These are phyloP conservation scores for Sphenopsis melanotis DNA, from an alignment of 2,797 vertebrate genomes.

Conservation along the genomic window DNA sequence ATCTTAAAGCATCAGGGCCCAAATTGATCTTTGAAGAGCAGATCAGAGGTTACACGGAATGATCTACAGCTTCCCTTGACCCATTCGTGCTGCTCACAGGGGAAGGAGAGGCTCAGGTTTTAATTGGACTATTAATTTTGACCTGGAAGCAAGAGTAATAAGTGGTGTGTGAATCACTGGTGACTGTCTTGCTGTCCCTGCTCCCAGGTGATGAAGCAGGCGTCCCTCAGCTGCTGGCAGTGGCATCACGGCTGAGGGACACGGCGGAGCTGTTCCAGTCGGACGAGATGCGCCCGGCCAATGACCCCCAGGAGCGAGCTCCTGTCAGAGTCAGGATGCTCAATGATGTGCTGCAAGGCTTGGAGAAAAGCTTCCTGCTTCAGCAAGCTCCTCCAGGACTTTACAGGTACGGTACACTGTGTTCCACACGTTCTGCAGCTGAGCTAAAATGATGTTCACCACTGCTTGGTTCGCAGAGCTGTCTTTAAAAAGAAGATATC, in stretches of 20 bases:
- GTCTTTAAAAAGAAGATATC: not conserved
- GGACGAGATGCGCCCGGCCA: slow-evolving; percentile 92
- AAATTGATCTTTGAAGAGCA: not conserved
- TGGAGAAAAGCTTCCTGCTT: slow-evolving; percentile 89
- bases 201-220: slow-evolving; percentile 71
- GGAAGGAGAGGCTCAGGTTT: not conserved
- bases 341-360: slow-evolving; percentile 87
- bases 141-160: not conserved
- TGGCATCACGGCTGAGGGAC: slow-evolving; percentile 81
- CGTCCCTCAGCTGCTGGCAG: slow-evolving; percentile 68
- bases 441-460: fast-evolving
- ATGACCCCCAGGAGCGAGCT: slow-evolving; percentile 87
- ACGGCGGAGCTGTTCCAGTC: slow-evolving; percentile 88
- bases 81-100: not conserved
- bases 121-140: slow-evolving; percentile 24
- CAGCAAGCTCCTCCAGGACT: slow-evolving; percentile 80
- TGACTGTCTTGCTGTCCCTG: not conserved
- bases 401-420: slow-evolving; percentile 79
- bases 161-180: not conserved
- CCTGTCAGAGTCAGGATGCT: slow-evolving; percentile 89
- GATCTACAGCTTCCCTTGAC: not conserved
- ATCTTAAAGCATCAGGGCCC: not conserved
- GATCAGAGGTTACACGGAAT: not conserved
- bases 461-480: not conserved
- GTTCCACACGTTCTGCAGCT: not conserved